These are phyloP conservation scores for Calameuta idolon DNA, from an alignment of 2,888 invertebrate genomes.

Conservation along the genomic window DNA sequence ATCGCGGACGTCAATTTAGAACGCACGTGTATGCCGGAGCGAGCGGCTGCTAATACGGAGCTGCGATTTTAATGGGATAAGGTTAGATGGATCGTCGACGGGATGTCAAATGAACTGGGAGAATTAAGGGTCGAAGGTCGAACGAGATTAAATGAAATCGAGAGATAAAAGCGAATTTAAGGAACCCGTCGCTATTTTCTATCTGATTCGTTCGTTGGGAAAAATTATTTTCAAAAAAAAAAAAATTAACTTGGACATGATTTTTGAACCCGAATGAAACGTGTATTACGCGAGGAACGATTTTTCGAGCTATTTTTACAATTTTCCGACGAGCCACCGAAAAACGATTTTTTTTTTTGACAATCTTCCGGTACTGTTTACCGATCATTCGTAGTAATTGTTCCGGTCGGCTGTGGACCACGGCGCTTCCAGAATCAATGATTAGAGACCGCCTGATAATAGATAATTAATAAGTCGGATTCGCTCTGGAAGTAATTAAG, in stretches of 20 bases:
- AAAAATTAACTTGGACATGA: too few species aligned
- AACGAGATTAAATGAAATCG: neutral
- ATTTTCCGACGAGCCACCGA: neutral
- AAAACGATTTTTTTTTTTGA: neutral
- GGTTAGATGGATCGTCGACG: neutral
- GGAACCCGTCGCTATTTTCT: too few species aligned
- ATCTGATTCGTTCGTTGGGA: neutral
- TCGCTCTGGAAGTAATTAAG: neutral
- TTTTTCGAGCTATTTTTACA: neutral
- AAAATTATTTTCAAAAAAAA: neutral
- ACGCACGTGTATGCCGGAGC: neutral
- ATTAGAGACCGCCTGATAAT: neutral
- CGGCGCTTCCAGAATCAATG: accelerated
- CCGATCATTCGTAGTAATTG: neutral
- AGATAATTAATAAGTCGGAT: neutral
- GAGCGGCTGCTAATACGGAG: neutral
- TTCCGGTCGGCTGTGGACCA: neutral
- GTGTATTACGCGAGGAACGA: neutral
- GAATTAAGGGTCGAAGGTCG: neutral
- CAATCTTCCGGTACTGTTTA: neutral
- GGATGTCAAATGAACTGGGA: neutral
- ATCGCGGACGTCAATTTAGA: neutral
- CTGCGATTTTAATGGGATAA: neutral
- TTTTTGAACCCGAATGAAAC: too few species aligned
- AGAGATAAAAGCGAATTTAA: neutral